Base-by-base conservation (phyloP, 2,113 vertebrate genomes). In the Madoqua kirkii region DNA sequence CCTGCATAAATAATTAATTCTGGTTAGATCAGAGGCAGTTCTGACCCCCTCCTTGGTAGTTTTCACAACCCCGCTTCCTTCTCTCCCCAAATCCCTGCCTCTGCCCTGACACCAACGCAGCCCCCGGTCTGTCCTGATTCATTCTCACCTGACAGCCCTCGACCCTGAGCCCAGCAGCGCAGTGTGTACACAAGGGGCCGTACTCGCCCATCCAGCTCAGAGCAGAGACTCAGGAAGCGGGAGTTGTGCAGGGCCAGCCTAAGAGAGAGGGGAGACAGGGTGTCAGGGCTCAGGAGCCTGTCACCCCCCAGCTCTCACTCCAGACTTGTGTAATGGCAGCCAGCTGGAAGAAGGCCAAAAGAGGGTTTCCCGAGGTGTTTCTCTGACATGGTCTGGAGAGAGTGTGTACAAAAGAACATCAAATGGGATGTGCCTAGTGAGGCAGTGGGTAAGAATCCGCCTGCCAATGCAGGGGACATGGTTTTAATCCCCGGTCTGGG, bases 181-280 rank as follows among this genome's bases (percentile, higher is more conserved):
- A 99, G 25, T 0, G 98, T 98, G 81, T 99, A 99, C 13, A 99
- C 99, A 27, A 99, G 98, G 43, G 99, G 99, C 83, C 99, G 98
- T 15, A 99, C 99, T 29, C 99, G 98, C 33, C 98, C 98, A 27
- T 99, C 99, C 9, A 99, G 71, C 60, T 99, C 99, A 0, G 99
- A 99, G 93, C 99, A 99, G 74, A 99, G 98, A 97, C 98, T 99
- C 87, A 99, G 98, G 98, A 99, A 99, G n/a, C 98, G 98, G 0
- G 99, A 99, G 98, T 99, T 99, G 85, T 99, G 99, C 2, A 99
- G 98, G 0, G 99, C 99, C 85, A 99, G 98, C 97, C 99, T 99
- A 92, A 10, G 71, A 82, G 25, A 45, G 52, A 85, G 29, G 23
- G n/a, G 6, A 92, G 14, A 90, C 48, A 4, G 50, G 4, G 2